Conservation (phyloP, 2,797 vertebrate genomes). For the Adrianichthys oophorus region DNA sequence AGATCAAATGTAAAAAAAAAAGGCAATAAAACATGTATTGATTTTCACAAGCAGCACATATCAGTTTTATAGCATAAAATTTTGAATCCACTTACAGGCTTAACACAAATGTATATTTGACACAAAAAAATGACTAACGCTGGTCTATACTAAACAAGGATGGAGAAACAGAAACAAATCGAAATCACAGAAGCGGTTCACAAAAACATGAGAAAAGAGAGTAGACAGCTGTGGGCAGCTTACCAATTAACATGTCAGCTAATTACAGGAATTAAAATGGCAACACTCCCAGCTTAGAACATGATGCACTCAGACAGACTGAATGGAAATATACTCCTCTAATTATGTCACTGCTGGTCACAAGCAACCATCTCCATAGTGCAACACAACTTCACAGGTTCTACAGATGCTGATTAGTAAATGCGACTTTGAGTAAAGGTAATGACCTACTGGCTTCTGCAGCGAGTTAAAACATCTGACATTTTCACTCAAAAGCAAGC, state of each 20-base stretch:
- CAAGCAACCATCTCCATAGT: conserved; percentile 30
- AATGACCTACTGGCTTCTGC: background rate
- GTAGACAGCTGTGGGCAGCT: conserved; percentile 43
- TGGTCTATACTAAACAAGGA: conserved; percentile 17
- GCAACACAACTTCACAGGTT: too few species aligned
- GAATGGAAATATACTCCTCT: conserved; percentile 34
- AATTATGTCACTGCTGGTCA: conserved; percentile 38
- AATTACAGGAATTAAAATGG: conserved; percentile 73
- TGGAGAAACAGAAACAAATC: conserved; percentile 51
- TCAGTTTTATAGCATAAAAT: too few species aligned
- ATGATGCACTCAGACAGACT: conserved; percentile 32
- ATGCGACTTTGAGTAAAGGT: conserved; percentile 8
- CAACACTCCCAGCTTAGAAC: conserved; percentile 55
- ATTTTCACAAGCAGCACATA: too few species aligned
- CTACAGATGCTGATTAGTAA: conserved; percentile 20
- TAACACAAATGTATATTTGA: too few species aligned
- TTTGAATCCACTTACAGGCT: too few species aligned
- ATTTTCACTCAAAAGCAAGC: conserved; percentile 9
- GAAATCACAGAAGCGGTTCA: conserved; percentile 19
- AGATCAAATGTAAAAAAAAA: background rate
- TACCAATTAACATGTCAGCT: conserved; percentile 69
- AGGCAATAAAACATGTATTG: background rate
- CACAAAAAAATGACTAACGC: background rate
- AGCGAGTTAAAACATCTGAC: background rate
- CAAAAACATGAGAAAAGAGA: conserved; percentile 23